Base-by-base conservation (phyloP, 2,113 vertebrate genomes). In the Eclectus roratus region DNA sequence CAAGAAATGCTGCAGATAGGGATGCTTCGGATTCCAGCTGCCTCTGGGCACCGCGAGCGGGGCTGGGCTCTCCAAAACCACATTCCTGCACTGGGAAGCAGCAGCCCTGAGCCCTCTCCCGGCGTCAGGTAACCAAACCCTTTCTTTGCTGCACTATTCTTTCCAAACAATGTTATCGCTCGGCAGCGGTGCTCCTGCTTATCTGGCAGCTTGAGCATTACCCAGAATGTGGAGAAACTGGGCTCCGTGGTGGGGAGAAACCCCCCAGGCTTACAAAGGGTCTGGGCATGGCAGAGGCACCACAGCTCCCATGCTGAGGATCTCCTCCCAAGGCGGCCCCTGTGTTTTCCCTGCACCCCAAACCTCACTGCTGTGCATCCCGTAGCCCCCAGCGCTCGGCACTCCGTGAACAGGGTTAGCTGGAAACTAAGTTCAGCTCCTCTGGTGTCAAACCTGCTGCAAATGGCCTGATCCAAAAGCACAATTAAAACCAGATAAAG, bases 141-240 rank as follows among this genome's bases (percentile, higher is more conserved):
- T 55, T 80, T 64, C 84, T 82, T 88, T 91, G 83, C 91, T 82
- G 74, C 78, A 80, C 85, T 94, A 53, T 83, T 95, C 89, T 94
- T 72, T 71, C 89, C 90, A 89, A 95, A 96, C 95, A 95, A 96
- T 95, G 91, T 96, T 96, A 96, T 96, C 96, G 80, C 60, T 5
- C 1, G 7, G 89, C 73, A 95, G 73, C 2, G 9, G 76, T 3
- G 8, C 69, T 92, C 82, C 77, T 56, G 85, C 91, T 96, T 96
- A 97, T 96, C 96, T 93, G 60, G 41, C 35, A 55, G 93, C 65
- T 72, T 71, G 31, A 94, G 91, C 65, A 47, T 78, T 91, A 94
- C 44, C 65, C 86, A 95, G 93, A 97, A 94, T 93, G 94, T 76
- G 73, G 91, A 91, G 86, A 80, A 97, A 94, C 91, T 84, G 84